Evolutionary conservation across 2,113 vertebrate species (phyloP), one percentile per base, ranked within the genome.

Genomic region (human (Homo sapiens)): DNA sequence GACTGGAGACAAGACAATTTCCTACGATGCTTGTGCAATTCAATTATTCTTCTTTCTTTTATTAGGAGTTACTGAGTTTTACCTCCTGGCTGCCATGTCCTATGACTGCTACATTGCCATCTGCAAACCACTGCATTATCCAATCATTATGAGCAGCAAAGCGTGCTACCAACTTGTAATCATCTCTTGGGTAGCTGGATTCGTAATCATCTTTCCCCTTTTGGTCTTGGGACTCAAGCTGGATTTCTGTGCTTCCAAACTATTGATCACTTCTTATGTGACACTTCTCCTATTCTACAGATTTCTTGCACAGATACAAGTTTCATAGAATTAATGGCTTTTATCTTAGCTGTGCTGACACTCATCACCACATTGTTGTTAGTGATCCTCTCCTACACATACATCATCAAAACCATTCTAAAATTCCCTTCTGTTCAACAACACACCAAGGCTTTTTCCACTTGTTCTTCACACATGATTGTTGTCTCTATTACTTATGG

Each of bases 371-470:
- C 89, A 0, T 70, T 97, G 48, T 35, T 94, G 3, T 78, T 97
- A 57, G 92, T 96, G 43, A 40, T 85, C 40, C 89, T 96, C 40
- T 96, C 96, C 22, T 97, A 97, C 12, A 81, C 17, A 0, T 90
- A 40, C 57, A 97, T 97, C 80, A 89, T 94, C 59, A 97, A 86
- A 40, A 96, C 89, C 1, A 93, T 98, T 61, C 70, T 98, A 32
- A 97, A 43, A 59, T 92, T 97, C 23, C 91, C 93, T 55, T 81
- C 83, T 35, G 48, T 20, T 76, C 50, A 95, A 16, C 96, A 98
- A 72, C 35, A 91, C 35, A 78, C 30, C 6, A 98, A 98, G 73
- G 96, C 97, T 22, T 98, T 98, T 89, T 97, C 97, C n/a, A 98
- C 98, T 20, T 98, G 98, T 40, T 72, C 84, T 6, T 96, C 98